Evolutionary conservation across 2,113 vertebrate species (phyloP).

Genomic region (Mellivora capensis): DNA sequence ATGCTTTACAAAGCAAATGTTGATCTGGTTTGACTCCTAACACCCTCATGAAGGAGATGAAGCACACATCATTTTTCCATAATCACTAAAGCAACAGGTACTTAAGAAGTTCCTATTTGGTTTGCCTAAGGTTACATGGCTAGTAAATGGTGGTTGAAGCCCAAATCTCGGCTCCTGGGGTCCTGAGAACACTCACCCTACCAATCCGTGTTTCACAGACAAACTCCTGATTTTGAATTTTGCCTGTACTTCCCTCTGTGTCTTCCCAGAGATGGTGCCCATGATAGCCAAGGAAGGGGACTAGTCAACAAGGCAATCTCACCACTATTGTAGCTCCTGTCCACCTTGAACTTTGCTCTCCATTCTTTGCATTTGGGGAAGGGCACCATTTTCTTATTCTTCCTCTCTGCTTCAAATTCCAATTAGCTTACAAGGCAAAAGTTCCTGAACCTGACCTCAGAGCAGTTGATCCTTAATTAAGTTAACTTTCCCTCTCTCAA

Average conservation of each 20-base stretch:
- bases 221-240: background rate
- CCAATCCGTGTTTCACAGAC: background rate
- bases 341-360: background rate
- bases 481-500: background rate
- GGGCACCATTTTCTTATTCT: background rate
- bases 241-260: background rate
- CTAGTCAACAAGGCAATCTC: background rate
- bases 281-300: background rate
- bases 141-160: background rate
- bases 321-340: background rate
- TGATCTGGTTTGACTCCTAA: background rate
- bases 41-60: background rate
- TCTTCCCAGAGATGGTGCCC: background rate
- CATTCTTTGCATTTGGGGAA: background rate
- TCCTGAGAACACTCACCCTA: background rate
- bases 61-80: background rate
- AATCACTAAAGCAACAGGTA: background rate
- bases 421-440: background rate
- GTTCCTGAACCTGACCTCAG: background rate
- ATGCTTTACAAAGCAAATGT: background rate
- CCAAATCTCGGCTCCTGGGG: background rate
- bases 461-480: conserved; percentile 1
- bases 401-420: background rate
- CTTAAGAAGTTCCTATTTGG: background rate
- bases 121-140: background rate